Evolutionary conservation across 2,797 vertebrate species (phyloP), one percentile per base, ranked within the genome.

Genomic region (Cephalopachus bancanus): DNA sequence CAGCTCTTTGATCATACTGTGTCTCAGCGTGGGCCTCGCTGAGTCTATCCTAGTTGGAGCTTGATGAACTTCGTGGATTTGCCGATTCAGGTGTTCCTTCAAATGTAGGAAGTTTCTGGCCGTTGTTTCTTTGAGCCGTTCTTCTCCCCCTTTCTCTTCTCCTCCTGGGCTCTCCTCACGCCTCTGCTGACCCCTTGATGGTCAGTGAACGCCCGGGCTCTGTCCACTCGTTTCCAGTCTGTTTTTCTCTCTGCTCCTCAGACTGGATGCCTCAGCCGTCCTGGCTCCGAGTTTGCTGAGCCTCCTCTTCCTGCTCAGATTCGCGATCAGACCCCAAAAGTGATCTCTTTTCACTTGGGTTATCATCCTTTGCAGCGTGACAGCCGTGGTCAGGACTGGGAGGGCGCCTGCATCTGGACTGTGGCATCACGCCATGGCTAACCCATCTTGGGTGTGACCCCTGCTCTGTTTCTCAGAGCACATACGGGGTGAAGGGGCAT

Each of bases 371-470:
- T 33, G 33, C 22, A 55, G 15, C 37, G 15, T 1, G 1, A 10
- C 0, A 10, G 14, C 3, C 7, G 0, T 0, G 2, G 30, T 16
- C 16, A 0, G 53, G 4, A 1, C 0, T 0, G 10, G 0, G 7
- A 12, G 16, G 22, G 20, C n/a, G 1, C 69, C n/a, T 22, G 55
- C 10, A n/a, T 20, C 24, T 12, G 19, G 64, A 10, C 33, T 24
- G 19, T 6, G 7, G 15, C 12, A n/a, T 8, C 30, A 0, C 5
- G 10, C 17, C 24, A 0, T 10, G 3, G 2, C 24, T 1, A 0
- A 15, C 30, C 10, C 44, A 0, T 17, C n/a, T 10, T 37, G 1
- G 20, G 28, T 57, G 33, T 22, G 49, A 49, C n/a, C 60, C 64
- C 81, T 14, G 5, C 15, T 83, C 74, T 30, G 53, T 33, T 53